Conservation (phyloP, 2,888 invertebrate species). For the Eilema griseolum region DNA sequence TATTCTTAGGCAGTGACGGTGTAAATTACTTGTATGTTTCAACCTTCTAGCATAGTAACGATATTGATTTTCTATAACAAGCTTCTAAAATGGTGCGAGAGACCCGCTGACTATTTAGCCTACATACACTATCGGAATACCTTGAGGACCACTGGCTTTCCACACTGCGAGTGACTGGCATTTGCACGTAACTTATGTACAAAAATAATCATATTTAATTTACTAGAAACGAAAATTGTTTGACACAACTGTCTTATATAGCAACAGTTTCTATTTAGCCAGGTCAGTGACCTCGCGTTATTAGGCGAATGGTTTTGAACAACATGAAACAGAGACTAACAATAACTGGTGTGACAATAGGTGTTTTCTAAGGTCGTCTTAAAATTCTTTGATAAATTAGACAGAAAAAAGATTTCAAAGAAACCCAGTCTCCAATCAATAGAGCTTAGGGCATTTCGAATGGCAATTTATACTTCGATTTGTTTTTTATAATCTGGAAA, state of each 20-base stretch:
- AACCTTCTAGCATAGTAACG: too few species aligned
- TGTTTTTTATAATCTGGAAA: neutral
- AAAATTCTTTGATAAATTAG: neutral
- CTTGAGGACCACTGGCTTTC: too few species aligned
- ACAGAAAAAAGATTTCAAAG: neutral
- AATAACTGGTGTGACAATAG: conserved; percentile 1
- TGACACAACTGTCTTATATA: neutral
- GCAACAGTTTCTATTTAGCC: neutral
- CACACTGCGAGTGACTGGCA: neutral
- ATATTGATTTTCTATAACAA: too few species aligned
- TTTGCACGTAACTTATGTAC: neutral
- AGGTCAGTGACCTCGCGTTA: neutral
- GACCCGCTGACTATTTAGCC: neutral
- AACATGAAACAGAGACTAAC: conserved; percentile 9
- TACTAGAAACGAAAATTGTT: neutral
- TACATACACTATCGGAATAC: neutral
- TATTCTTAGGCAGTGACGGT: too few species aligned
- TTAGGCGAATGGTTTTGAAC: conserved; percentile 8
- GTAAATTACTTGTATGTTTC: too few species aligned
- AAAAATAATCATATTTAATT: neutral
- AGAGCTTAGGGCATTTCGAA: neutral
- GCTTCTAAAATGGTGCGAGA: too few species aligned
- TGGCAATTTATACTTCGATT: too few species aligned
- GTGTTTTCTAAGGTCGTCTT: neutral
- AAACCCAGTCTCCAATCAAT: neutral